These are phyloP conservation scores for Entomyzon cyanotis DNA, from an alignment of 2,113 vertebrate species.

Conservation along the genomic window DNA sequence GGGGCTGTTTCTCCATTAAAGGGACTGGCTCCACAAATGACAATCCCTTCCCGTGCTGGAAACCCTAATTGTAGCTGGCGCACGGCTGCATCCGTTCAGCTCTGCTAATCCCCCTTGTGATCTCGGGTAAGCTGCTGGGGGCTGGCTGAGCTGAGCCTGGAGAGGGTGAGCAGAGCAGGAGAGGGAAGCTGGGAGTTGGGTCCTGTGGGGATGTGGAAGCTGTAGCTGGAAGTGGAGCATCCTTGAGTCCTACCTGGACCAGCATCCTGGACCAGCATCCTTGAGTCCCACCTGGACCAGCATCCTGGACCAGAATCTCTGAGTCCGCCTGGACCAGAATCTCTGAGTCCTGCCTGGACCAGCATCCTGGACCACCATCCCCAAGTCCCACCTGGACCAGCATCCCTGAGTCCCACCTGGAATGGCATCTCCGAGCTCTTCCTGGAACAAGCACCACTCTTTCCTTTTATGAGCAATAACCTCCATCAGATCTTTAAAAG, in stretches of 20 bases:
- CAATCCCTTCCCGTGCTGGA: not conserved
- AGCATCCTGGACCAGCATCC: no score
- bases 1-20: not conserved
- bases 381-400: no score
- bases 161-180: not conserved
- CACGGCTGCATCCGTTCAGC: not conserved
- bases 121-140: not conserved
- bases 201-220: fast-evolving
- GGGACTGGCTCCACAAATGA: not conserved
- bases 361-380: no score
- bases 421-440: not conserved
- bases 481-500: not conserved
- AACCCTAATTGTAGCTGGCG: conserved; percentile 6
- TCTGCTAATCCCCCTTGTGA: not conserved
- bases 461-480: not conserved
- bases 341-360: no score
- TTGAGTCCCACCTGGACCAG: no score
- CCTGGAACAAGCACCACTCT: not conserved
- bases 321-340: no score
- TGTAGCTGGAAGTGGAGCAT: fast-evolving
- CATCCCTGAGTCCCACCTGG: no score
- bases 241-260: not conserved
- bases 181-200: fast-evolving
- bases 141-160: not conserved
- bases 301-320: no score